Percentiles rank a stretch among this genome's conserved stretches.
These are phyloP conservation scores for Phoenoteleia sp. DNA, from an alignment of 2,888 invertebrate genomes.

Conservation along the genomic window DNA sequence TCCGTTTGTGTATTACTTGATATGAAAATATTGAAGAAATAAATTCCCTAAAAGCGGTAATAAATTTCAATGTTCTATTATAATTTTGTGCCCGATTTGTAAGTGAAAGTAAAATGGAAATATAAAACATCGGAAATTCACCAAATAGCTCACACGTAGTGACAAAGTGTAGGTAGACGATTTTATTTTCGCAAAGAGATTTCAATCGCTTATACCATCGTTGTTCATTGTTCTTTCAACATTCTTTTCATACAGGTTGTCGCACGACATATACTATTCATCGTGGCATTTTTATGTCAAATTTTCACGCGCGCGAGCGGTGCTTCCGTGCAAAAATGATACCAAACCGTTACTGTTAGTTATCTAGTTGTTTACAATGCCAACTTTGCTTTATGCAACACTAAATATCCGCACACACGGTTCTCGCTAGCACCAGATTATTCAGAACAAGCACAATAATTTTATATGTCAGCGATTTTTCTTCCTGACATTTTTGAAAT, in stretches of 20 bases:
- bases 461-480: slow-evolving; percentile 34
- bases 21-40: too few relatives aligned
- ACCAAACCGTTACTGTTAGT: slow-evolving; percentile 50
- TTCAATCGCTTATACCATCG: background rate
- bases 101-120: slow-evolving; percentile 16
- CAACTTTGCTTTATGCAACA: slow-evolving; percentile 65
- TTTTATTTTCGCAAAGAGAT: slow-evolving; percentile 3
- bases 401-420: slow-evolving; percentile 48
- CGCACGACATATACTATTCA: slow-evolving; percentile 7
- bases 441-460: slow-evolving; percentile 36
- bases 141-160: too few relatives aligned
- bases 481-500: slow-evolving; percentile 39
- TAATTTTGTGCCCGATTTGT: slow-evolving; percentile 20
- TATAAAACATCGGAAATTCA: background rate
- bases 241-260: slow-evolving; percentile 26
- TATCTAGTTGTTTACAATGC: slow-evolving; percentile 69
- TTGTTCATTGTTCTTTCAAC: slow-evolving; percentile 19
- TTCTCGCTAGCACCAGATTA: slow-evolving; percentile 33
- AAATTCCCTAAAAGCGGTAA: background rate
- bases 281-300: too few relatives aligned
- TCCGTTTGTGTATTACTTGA: too few relatives aligned
- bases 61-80: slow-evolving; percentile 4
- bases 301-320: background rate
- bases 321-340: slow-evolving; percentile 36
- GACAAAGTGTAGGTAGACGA: too few relatives aligned